phyloP scores from a whole-genome alignment of 2,797 vertebrate species.

The Parauchenoglanis ngamensis region DNA sequence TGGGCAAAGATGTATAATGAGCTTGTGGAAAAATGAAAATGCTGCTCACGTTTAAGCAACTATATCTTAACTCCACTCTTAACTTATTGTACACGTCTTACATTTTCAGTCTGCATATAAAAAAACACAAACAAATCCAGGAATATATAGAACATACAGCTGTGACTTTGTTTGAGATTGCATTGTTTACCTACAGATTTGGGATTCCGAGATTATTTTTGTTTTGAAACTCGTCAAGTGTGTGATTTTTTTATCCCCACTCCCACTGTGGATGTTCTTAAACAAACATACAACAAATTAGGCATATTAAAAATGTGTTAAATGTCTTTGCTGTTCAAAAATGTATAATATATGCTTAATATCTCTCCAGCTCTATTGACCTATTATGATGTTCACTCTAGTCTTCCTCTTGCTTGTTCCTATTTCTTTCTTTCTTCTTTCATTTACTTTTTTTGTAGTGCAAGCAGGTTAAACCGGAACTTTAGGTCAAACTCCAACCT shows the following conservation, averaged over 20 bases:
- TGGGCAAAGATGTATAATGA: background rate
- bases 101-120: background rate
- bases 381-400: background rate
- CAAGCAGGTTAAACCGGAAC: background rate
- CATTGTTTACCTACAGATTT: background rate
- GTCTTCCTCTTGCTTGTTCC: background rate
- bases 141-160: background rate
- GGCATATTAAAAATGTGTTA: background rate
- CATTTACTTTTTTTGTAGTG: background rate
- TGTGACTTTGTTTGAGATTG: background rate
- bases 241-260: background rate
- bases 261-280: background rate
- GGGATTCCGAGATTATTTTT: background rate
- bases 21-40: background rate
- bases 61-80: background rate
- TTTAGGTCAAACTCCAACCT: background rate
- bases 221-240: background rate
- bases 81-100: background rate
- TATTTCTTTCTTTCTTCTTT: background rate
- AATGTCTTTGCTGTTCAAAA: constrained; percentile 1
- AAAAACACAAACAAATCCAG: background rate
- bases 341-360: background rate
- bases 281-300: background rate
- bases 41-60: background rate
- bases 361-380: background rate